Evolutionary conservation across 2,888 invertebrate genomes (phyloP).

Genomic region (Callyntrura guangdongensis): DNA sequence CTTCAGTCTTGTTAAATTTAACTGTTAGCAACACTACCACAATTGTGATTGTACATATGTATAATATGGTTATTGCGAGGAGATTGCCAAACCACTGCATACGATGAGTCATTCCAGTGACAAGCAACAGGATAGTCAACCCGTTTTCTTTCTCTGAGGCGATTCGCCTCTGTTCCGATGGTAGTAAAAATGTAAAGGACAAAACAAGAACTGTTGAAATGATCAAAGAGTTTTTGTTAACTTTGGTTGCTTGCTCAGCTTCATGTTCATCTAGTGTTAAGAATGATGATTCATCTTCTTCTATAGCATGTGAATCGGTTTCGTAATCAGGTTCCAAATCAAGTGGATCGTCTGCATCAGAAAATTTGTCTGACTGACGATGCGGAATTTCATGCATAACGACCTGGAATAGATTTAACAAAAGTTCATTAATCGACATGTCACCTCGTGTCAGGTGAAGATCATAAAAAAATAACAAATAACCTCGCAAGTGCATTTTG

Average conservation of each 20-base stretch:
- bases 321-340: neutral
- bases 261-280: neutral
- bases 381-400: conserved; percentile 49
- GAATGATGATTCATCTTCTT: neutral
- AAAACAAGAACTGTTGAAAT: conserved; percentile 38
- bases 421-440: neutral
- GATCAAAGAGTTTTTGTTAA: conserved; percentile 10
- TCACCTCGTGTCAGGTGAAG: neutral
- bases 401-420: conserved; percentile 11
- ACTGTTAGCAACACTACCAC: conserved; percentile 9
- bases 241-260: neutral
- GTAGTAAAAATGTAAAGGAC: conserved; percentile 56
- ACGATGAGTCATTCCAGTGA: conserved; percentile 71
- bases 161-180: conserved; percentile 61
- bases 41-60: neutral
- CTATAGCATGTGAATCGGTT: neutral
- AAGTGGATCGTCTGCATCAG: neutral
- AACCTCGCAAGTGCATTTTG: conserved; percentile 15
- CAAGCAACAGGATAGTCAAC: conserved; percentile 44
- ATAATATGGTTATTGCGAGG: neutral
- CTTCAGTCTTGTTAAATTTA: neutral
- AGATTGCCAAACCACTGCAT: conserved; percentile 70
- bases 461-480: neutral
- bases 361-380: conserved; percentile 39
- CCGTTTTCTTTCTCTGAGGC: conserved; percentile 64